These are phyloP conservation scores for Fukomys damarensis DNA, from an alignment of 2,113 vertebrate genomes.

Conservation along the genomic window DNA sequence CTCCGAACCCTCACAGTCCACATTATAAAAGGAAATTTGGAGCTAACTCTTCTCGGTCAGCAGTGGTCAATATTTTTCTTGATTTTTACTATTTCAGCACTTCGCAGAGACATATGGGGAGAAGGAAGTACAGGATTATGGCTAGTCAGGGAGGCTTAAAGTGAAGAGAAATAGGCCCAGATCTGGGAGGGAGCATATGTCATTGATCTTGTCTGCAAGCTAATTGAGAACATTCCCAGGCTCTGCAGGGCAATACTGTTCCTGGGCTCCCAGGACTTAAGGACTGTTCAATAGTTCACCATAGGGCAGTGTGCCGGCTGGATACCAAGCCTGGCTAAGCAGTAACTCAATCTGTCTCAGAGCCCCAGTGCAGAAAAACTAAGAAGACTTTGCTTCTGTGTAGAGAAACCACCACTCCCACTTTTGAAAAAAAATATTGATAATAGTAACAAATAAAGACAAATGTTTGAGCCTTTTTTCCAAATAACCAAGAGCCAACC, in stretches of 20 bases:
- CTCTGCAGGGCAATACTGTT: background rate
- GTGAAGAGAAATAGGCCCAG: slow-evolving; percentile 64
- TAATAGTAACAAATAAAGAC: background rate
- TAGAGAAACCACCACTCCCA: background rate
- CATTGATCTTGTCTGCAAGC: slow-evolving; percentile 77
- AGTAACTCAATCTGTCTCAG: slow-evolving; percentile 29
- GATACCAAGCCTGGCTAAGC: background rate
- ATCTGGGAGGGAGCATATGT: slow-evolving; percentile 71
- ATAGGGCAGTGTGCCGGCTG: slow-evolving; percentile 22
- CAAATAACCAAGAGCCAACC: background rate
- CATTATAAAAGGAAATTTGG: slow-evolving; percentile 32
- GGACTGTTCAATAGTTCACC: slow-evolving; percentile 51
- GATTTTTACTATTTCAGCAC: slow-evolving; percentile 64
- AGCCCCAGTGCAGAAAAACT: background rate
- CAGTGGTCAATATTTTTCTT: slow-evolving; percentile 54
- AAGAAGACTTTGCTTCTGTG: background rate
- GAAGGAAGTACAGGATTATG: slow-evolving; percentile 71
- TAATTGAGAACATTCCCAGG: slow-evolving; percentile 76
- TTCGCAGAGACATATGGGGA: slow-evolving; percentile 41
- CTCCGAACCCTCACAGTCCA: background rate
- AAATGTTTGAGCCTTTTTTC: background rate
- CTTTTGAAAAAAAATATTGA: slow-evolving; percentile 6
- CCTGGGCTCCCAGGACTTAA: slow-evolving; percentile 58
- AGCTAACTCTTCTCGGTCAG: slow-evolving; percentile 31
- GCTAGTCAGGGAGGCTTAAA: slow-evolving; percentile 65